A percentile compares a stretch with the other conserved stretches of the same genome.
phyloP scores from a whole-genome alignment of 1,140 invertebrate species.

The Drosophila arizonae region DNA sequence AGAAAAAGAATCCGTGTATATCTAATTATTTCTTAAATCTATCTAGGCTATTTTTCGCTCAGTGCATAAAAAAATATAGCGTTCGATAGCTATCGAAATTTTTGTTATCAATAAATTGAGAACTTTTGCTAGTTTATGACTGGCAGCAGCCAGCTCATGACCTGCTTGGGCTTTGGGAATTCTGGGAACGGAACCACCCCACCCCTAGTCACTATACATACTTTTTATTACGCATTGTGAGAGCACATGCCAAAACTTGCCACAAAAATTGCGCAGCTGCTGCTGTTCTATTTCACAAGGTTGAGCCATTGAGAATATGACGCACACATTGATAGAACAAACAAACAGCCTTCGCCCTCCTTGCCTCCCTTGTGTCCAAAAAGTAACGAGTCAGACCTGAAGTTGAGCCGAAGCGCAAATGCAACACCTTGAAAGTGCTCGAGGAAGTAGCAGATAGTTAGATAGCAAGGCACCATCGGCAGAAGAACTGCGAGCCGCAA shows the following conservation, averaged over 20 bases:
- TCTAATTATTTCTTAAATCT: too few relatives aligned
- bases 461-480: conserved; percentile 22
- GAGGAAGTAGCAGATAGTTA: conserved; percentile 18
- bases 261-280: conserved; percentile 66
- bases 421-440: conserved; percentile 59
- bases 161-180: conserved; percentile 8
- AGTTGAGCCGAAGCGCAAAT: conserved; percentile 33
- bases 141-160: background rate
- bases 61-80: background rate
- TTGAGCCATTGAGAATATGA: conserved; percentile 47
- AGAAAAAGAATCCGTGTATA: too few relatives aligned
- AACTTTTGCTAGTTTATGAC: conserved; percentile 2
- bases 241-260: conserved; percentile 67
- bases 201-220: background rate
- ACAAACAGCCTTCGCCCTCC: too few relatives aligned
- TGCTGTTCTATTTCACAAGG: conserved; percentile 49
- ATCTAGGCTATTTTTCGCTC: background rate
- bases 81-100: background rate
- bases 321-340: background rate
- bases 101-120: background rate
- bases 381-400: conserved; percentile 38
- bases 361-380: background rate
- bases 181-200: conserved; percentile 8
- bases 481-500: conserved; percentile 28
- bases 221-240: conserved; percentile 45